Evolutionary conservation across 2,113 vertebrate genomes (phyloP).

Genomic region (Rhinogobius similis): DNA sequence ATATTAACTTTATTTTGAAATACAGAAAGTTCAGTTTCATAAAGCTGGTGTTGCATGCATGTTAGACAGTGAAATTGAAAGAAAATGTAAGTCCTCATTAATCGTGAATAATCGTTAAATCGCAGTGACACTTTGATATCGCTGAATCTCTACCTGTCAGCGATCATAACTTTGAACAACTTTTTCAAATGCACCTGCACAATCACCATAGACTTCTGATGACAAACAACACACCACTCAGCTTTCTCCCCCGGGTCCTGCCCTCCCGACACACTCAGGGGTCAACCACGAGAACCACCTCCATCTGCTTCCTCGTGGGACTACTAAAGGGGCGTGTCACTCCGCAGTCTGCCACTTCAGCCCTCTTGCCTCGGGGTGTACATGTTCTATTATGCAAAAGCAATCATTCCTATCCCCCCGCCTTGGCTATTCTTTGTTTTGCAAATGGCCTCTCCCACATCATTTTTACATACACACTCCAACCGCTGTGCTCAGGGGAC

Average conservation of each 20-base stretch:
- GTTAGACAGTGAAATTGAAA: no score
- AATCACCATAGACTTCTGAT: neutral
- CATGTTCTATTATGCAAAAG: slow-evolving; percentile 62
- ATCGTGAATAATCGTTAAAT: no score
- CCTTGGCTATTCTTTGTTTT: slow-evolving; percentile 67
- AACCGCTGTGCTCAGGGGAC: slow-evolving; percentile 66
- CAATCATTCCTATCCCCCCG: slow-evolving; percentile 51
- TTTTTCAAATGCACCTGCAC: neutral
- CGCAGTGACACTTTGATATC: no score
- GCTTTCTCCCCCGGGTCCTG: slow-evolving; percentile 4
- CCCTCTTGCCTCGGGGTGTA: slow-evolving; percentile 53
- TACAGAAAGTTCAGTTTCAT: no score
- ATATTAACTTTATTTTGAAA: no score
- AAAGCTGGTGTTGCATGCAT: no score
- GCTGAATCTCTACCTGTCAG: no score
- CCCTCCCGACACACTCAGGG: slow-evolving; percentile 35
- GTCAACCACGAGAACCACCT: slow-evolving; percentile 53
- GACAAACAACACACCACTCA: neutral
- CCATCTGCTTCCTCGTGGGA: slow-evolving; percentile 54
- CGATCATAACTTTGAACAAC: no score
- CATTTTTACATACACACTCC: slow-evolving; percentile 76
- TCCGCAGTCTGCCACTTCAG: slow-evolving; percentile 49
- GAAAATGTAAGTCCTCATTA: no score
- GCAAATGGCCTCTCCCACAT: slow-evolving; percentile 74
- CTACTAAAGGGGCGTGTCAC: slow-evolving; percentile 41